phyloP scores from a whole-genome alignment of 64 coral and sea anemone genomes.

The Stylophora pistillata region DNA sequence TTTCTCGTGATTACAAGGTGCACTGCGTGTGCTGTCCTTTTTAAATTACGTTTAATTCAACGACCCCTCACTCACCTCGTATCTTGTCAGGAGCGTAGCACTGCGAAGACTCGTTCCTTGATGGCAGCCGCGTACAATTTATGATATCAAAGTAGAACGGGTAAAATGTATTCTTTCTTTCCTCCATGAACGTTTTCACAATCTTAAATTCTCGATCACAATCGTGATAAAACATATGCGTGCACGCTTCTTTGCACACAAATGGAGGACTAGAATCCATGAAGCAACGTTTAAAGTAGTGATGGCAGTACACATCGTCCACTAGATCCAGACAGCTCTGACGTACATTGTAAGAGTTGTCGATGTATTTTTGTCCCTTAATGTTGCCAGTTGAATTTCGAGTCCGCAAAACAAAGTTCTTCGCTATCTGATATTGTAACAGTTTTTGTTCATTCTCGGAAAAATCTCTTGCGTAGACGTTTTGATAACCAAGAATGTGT shows the following conservation, averaged over 20 bases:
- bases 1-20: too few species aligned
- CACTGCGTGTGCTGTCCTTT: too few species aligned
- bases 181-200: background rate
- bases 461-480: background rate
- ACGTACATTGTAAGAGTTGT: background rate
- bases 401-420: background rate
- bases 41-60: too few species aligned
- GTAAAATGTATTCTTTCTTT: background rate
- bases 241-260: slow-evolving; percentile 14
- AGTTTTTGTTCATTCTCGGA: background rate
- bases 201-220: slow-evolving; percentile 20
- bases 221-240: background rate
- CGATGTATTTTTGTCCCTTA: background rate
- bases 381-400: background rate
- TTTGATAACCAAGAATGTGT: slow-evolving; percentile 11
- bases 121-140: slow-evolving; percentile 13
- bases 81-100: slow-evolving; percentile 24
- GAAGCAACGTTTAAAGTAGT: slow-evolving; percentile 23
- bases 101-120: slow-evolving; percentile 12
- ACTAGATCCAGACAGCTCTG: background rate
- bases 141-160: slow-evolving; percentile 6
- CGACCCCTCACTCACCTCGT: background rate
- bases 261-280: background rate
- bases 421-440: background rate
- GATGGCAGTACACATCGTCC: slow-evolving; percentile 27